Percentiles rank a stretch among this genome's conserved stretches.
These are phyloP conservation scores for Isurus oxyrinchus DNA, from an alignment of 2,113 vertebrate genomes.

Conservation along the genomic window DNA sequence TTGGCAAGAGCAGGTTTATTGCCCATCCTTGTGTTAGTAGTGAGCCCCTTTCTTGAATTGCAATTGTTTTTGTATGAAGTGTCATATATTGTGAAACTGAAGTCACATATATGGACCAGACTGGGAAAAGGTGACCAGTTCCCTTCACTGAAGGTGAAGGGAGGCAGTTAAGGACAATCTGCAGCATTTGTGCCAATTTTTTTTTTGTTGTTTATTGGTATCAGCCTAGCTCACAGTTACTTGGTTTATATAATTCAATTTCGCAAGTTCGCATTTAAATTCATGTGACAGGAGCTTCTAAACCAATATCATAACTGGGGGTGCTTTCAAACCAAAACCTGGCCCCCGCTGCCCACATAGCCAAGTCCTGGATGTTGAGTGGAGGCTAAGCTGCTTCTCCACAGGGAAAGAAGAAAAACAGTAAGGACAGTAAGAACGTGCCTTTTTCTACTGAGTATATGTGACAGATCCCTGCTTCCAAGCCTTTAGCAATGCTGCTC, in stretches of 20 bases:
- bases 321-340: not conserved
- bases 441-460: not conserved
- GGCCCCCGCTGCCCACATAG: not conserved
- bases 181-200: not conserved
- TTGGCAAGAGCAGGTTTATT: not conserved
- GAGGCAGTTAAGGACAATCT: not conserved
- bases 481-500: not conserved
- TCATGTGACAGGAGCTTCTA: not conserved
- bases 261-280: not conserved
- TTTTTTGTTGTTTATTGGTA: not conserved
- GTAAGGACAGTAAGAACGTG: not conserved
- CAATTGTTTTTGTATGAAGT: not conserved
- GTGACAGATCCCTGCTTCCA: not conserved
- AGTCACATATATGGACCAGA: not conserved
- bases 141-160: not conserved
- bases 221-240: not conserved
- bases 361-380: not conserved
- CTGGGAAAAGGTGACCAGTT: not conserved
- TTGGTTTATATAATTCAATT: not conserved
- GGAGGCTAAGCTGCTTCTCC: not conserved
- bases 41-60: not conserved
- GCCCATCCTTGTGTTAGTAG: not conserved
- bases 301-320: not conserved
- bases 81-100: not conserved
- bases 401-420: not conserved